Percentiles rank a stretch among this genome's conserved stretches.
These are phyloP conservation scores for Mesochorus sp. DNA, from an alignment of 2,888 invertebrate species.

Conservation along the genomic window DNA sequence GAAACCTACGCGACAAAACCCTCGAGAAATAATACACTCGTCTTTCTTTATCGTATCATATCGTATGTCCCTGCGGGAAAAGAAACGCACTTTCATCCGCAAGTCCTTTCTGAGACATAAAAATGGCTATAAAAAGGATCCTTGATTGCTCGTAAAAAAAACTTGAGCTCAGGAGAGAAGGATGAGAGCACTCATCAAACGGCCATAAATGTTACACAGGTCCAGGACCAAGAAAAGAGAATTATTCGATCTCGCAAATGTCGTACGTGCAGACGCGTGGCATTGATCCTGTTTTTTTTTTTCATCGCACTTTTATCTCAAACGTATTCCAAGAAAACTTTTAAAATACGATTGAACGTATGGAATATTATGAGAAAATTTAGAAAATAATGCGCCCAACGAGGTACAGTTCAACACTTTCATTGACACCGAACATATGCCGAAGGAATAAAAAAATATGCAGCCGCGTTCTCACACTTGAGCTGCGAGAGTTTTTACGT, in stretches of 20 bases:
- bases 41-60: not conserved
- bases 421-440: too few species aligned
- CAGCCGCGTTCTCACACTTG: too few species aligned
- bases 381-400: too few species aligned
- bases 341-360: too few species aligned
- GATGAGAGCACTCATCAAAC: conserved; percentile 27
- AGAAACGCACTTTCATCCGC: not conserved
- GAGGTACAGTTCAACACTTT: too few species aligned
- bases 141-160: conserved; percentile 51
- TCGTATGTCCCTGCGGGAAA: not conserved
- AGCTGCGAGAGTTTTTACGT: too few species aligned
- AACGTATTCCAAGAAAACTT: too few species aligned
- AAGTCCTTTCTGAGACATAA: conserved; percentile 40
- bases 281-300: too few species aligned
- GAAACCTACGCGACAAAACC: not conserved
- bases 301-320: too few species aligned
- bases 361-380: too few species aligned
- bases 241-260: conserved; percentile 4
- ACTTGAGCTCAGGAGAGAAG: not conserved
- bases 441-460: too few species aligned
- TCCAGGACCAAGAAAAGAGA: not conserved
- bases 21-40: conserved; percentile 4
- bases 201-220: not conserved
- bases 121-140: conserved; percentile 50
- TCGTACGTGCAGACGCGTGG: not conserved